Base-by-base conservation (phyloP, 2,797 vertebrate genomes). In the Capromys pilorides region DNA sequence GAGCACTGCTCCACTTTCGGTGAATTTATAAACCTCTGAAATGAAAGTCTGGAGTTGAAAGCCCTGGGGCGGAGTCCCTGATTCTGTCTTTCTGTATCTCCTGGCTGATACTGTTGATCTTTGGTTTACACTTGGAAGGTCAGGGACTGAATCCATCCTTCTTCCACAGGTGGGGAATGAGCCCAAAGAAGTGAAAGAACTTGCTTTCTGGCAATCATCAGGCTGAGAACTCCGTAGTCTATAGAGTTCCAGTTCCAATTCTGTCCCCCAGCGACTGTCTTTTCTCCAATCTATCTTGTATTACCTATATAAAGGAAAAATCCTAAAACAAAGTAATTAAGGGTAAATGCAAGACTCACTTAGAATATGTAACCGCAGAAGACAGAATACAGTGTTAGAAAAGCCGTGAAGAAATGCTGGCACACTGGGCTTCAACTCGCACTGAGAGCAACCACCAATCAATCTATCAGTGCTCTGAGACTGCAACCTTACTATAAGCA, bases 281-380 rank as follows among this genome's bases (percentile, higher is more conserved):
- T 62, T 91, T 71, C 36, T 81, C 54, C 22, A 41, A 21, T 61
- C 71, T 86, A 83, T 13, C 26, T 18, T 19, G 49, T 22, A 39
- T 18, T 87, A 54, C 39, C 51, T n/a, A 31, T 24, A n/a, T 28
- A 33, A 64, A 39, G 19, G 78, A 85, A 75, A 88, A 28, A 14
- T 39, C 54, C 49, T 21, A 12, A 92, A 90, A 36, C 66, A 61
- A 71, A 77, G 28, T n/a, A 90, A 85, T 39, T n/a, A 69, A 90
- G 14, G 22, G 78, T n/a, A 69, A 89, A 59, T 51, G 39, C 71
- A 84, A 39, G 82, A 94, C 26, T 59, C 16, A 2, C 11, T 66
- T 61, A 67, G 33, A 84, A 39, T 51, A 66, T 26, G 22, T 41
- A 82, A 41, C 24, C 19, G 59, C 5, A n/a, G 1, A 10, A 62